Percentiles rank a stretch among this genome's conserved stretches.
These are phyloP conservation scores for Embiotoca jacksoni DNA, from an alignment of 2,113 vertebrate genomes.

Conservation along the genomic window DNA sequence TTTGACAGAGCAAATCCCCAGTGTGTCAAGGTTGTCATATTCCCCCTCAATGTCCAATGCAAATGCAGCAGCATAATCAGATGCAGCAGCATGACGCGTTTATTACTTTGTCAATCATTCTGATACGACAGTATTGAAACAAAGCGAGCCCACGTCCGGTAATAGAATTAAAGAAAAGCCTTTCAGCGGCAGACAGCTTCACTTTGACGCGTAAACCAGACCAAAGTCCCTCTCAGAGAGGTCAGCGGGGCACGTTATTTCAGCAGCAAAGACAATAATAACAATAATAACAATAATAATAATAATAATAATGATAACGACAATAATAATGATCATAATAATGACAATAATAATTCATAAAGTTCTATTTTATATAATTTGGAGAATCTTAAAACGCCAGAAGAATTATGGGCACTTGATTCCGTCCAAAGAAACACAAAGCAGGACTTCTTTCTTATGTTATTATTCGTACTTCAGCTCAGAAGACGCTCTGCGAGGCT, in stretches of 20 bases:
- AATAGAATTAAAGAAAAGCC: slow-evolving; percentile 74
- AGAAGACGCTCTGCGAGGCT: slow-evolving; percentile 50
- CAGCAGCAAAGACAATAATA: slow-evolving; percentile 31
- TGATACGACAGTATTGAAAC: slow-evolving; percentile 77
- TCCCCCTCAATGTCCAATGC: slow-evolving; percentile 77
- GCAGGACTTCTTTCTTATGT: slow-evolving; percentile 10
- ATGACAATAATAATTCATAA: not conserved
- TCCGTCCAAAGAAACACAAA: slow-evolving; percentile 39
- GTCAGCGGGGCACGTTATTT: slow-evolving; percentile 49
- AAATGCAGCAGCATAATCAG: slow-evolving; percentile 78
- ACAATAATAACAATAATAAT: slow-evolving; percentile 17
- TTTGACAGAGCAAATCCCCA: slow-evolving; percentile 81
- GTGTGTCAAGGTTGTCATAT: slow-evolving; percentile 80
- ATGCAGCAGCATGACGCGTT: slow-evolving; percentile 81
- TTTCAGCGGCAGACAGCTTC: slow-evolving; percentile 61
- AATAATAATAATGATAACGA: slow-evolving; percentile 6
- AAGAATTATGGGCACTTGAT: slow-evolving; percentile 50
- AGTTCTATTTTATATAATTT: slow-evolving; percentile 2
- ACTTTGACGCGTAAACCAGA: slow-evolving; percentile 60
- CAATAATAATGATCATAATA: not conserved
- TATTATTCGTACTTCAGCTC: slow-evolving; percentile 34
- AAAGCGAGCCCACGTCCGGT: slow-evolving; percentile 71
- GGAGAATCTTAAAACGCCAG: slow-evolving; percentile 1
- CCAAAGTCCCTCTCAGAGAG: slow-evolving; percentile 39
- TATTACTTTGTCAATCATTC: slow-evolving; percentile 85